Percentiles rank a stretch among this genome's conserved stretches.
These are phyloP conservation scores for Phocoena phocoena DNA, from an alignment of 2,113 vertebrate genomes.

Conservation along the genomic window DNA sequence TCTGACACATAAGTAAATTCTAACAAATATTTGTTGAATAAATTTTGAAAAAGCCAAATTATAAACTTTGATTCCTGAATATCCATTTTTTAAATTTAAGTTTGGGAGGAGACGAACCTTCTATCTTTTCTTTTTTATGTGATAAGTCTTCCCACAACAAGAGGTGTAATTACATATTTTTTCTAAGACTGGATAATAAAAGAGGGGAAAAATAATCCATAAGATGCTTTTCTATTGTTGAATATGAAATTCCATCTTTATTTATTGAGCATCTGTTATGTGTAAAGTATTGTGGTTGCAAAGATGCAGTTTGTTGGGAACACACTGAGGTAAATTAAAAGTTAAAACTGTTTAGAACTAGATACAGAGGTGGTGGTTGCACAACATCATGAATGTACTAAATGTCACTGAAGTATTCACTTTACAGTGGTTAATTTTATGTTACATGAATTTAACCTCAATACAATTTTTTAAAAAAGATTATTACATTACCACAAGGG, in stretches of 20 bases:
- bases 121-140: neutral
- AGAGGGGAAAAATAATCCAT: neutral
- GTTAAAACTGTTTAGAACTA: neutral
- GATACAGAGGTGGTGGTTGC: neutral
- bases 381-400: neutral
- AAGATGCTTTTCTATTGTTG: neutral
- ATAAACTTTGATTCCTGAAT: constrained; percentile 47
- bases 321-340: neutral
- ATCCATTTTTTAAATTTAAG: neutral
- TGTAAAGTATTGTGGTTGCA: neutral
- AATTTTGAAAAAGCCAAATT: neutral
- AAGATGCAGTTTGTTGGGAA: neutral
- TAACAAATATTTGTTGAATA: constrained; percentile 20
- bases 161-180: neutral
- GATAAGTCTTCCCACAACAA: neutral
- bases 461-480: neutral
- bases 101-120: neutral
- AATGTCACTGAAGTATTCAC: neutral
- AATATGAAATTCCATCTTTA: neutral
- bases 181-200: constrained; percentile 34
- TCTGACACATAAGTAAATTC: neutral
- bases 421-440: constrained; percentile 23
- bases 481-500: neutral
- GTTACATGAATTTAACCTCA: neutral
- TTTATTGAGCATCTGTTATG: neutral